A percentile compares a stretch with the other conserved stretches of the same genome.
These are phyloP conservation scores for Orchesellides sinensis DNA, from an alignment of 2,888 invertebrate genomes.

Conservation along the genomic window DNA sequence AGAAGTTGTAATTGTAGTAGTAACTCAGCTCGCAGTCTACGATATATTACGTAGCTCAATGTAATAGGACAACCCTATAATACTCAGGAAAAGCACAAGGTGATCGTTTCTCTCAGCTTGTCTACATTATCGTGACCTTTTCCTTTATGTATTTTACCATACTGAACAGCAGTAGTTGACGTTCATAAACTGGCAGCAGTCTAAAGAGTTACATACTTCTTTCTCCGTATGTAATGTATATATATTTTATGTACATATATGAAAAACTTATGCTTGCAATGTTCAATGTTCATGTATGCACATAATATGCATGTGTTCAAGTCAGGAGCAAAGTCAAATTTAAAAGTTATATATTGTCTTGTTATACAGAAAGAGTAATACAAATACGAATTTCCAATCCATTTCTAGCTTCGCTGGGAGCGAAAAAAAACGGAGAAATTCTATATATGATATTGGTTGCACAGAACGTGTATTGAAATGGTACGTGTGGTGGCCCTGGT, in stretches of 20 bases:
- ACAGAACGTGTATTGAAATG: constrained; percentile 36
- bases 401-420: constrained; percentile 38
- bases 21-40: constrained; percentile 5
- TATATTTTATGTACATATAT: constrained; percentile 1
- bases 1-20: background rate
- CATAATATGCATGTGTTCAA: no score
- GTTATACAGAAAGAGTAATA: constrained; percentile 7
- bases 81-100: constrained; percentile 48
- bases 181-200: background rate
- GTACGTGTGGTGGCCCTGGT: constrained; percentile 16
- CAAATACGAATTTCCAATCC: constrained; percentile 45
- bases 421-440: constrained; percentile 15
- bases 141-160: constrained; percentile 37
- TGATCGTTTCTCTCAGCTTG: constrained; percentile 52
- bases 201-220: background rate
- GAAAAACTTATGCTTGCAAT: constrained; percentile 28
- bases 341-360: no score
- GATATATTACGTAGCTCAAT: no score
- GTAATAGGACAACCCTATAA: background rate
- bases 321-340: no score
- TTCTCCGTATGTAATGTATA: background rate
- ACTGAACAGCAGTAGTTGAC: constrained; percentile 3
- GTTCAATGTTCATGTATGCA: background rate
- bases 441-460: no score
- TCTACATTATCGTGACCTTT: constrained; percentile 53